A percentile compares a stretch with the other conserved stretches of the same genome.
Evolutionary conservation across 2,113 vertebrate species (phyloP).

Genomic region (Pseudorhombus dupliciocellatus): DNA sequence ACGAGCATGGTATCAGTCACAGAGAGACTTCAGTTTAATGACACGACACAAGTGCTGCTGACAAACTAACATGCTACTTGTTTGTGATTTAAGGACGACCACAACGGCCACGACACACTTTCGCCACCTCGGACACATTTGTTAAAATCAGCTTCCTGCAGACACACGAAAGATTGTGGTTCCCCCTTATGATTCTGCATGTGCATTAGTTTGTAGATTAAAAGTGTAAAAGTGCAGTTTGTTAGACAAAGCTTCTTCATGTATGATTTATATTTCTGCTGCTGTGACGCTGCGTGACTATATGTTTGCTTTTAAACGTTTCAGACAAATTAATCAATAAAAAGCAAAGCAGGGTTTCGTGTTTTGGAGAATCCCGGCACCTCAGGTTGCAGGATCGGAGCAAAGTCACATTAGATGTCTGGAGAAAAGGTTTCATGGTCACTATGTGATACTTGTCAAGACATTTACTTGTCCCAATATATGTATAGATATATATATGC

Average conservation of each 20-base stretch:
- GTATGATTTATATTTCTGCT: constrained; percentile 19
- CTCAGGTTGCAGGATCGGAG: constrained; percentile 37
- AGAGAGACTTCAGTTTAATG: constrained; percentile 17
- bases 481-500: constrained; percentile 48
- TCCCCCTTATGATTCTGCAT: constrained; percentile 26
- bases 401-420: constrained; percentile 47
- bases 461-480: constrained; percentile 42
- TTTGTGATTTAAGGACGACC: constrained; percentile 22
- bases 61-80: constrained; percentile 36
- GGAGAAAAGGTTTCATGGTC: constrained; percentile 53
- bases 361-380: constrained; percentile 30
- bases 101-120: constrained; percentile 19
- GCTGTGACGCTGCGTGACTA: background rate
- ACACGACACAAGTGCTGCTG: constrained; percentile 36
- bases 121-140: constrained; percentile 16
- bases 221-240: no score
- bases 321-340: constrained; percentile 17
- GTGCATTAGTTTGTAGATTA: constrained; percentile 23
- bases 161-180: constrained; percentile 60
- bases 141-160: constrained; percentile 44
- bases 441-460: constrained; percentile 34
- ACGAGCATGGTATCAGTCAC: constrained; percentile 50
- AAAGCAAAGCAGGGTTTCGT: constrained; percentile 42
- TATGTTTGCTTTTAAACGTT: constrained; percentile 7
- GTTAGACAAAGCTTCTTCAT: background rate